phyloP scores from a whole-genome alignment of 35 echinoderm and acorn worm genomes.

The Heliocidaris erythrogramma region DNA sequence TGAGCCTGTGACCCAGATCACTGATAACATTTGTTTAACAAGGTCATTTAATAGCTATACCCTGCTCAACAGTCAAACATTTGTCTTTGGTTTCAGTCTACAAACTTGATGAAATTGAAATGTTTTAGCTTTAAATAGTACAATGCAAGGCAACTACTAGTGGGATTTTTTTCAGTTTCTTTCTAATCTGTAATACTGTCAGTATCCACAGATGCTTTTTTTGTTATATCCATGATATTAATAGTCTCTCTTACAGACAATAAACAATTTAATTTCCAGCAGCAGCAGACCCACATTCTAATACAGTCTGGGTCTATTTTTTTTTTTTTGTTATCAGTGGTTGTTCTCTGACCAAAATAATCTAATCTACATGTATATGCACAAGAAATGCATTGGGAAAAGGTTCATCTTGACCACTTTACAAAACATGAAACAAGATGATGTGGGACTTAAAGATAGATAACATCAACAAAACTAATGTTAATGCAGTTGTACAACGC shows the following conservation, averaged over 20 bases:
- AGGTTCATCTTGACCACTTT: not conserved
- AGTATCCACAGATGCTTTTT: too few relatives aligned
- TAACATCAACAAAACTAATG: too few relatives aligned
- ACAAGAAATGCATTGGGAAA: too few relatives aligned
- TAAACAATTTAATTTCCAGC: too few relatives aligned
- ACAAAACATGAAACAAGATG: not conserved
- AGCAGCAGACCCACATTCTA: too few relatives aligned
- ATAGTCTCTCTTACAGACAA: too few relatives aligned
- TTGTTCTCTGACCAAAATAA: too few relatives aligned
- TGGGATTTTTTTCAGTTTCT: not conserved
- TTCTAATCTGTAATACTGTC: too few relatives aligned
- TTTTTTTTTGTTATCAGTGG: too few relatives aligned
- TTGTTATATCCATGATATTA: too few relatives aligned
- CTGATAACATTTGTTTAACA: slow-evolving; percentile 1
- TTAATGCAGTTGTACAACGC: not conserved
- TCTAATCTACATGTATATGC: too few relatives aligned
- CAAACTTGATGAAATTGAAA: not conserved
- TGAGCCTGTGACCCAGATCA: slow-evolving; percentile 42
- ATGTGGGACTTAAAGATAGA: not conserved
- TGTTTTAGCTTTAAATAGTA: not conserved
- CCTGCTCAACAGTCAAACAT: not conserved
- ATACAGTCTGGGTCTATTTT: too few relatives aligned
- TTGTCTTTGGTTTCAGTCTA: not conserved
- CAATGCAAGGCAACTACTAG: not conserved
- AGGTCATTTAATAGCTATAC: not conserved